Conservation (phyloP, 2,113 vertebrate species). For the Mobula birostris region DNA sequence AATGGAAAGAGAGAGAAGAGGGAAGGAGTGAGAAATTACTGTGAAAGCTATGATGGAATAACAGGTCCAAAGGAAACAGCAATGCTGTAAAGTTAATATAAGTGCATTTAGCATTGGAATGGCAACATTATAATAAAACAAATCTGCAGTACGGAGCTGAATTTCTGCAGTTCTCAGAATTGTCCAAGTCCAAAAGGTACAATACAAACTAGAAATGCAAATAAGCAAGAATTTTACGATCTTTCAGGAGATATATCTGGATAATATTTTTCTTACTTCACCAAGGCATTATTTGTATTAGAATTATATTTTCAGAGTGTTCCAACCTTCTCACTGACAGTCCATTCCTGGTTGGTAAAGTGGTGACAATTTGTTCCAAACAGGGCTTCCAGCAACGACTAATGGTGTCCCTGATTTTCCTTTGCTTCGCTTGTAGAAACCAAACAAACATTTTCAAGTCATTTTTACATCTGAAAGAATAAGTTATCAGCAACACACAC, state of each 20-base stretch:
- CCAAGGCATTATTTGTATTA: background rate
- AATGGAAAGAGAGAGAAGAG: too few species aligned
- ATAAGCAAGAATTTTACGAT: background rate
- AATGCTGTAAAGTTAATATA: background rate
- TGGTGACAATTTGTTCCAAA: conserved; percentile 17
- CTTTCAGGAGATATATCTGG: background rate
- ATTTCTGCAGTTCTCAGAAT: background rate
- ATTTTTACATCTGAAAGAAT: background rate
- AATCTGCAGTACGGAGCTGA: background rate
- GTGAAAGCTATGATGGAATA: background rate
- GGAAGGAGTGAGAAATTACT: background rate
- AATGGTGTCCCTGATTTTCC: background rate
- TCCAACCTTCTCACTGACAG: conserved; percentile 6
- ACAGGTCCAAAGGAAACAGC: background rate
- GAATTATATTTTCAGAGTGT: background rate
- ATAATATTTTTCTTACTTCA: background rate
- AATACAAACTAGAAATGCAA: background rate
- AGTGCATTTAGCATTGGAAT: background rate
- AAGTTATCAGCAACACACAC: background rate
- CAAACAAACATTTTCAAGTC: background rate
- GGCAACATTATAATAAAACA: background rate
- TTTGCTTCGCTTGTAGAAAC: background rate
- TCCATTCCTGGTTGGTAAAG: background rate
- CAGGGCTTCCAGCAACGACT: background rate
- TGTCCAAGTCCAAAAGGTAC: background rate